A percentile compares a stretch with the other conserved stretches of the same genome.
Conservation (phyloP, 2,888 invertebrate genomes). For the Cephus pulcher region DNA sequence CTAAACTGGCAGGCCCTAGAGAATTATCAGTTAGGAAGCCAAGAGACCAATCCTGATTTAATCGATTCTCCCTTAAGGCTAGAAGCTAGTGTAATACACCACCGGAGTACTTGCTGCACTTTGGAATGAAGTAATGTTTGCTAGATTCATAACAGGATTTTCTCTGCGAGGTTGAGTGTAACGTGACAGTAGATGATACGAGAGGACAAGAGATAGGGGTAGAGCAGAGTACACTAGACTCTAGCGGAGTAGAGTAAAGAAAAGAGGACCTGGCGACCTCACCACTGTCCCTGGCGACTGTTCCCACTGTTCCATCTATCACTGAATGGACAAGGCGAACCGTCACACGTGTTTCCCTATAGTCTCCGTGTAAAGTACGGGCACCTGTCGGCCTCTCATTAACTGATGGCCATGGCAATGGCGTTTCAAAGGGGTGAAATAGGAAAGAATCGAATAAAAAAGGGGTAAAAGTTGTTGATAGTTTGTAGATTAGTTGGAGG, state of each 20-base stretch:
- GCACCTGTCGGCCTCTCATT: conserved; percentile 17
- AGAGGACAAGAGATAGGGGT: not conserved
- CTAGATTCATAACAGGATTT: not conserved
- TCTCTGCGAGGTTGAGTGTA: not conserved
- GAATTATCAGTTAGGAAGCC: not conserved
- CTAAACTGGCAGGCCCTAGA: not conserved
- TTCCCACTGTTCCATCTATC: conserved; percentile 15
- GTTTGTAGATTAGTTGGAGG: conserved; percentile 12
- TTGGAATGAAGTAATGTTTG: not conserved
- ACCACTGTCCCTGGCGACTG: not conserved
- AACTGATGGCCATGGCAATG: conserved; percentile 17
- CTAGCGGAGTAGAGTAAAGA: not conserved
- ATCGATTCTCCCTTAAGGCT: not conserved
- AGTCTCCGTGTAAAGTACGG: not conserved
- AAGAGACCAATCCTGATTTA: not conserved
- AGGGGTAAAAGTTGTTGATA: conserved; percentile 15
- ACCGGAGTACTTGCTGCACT: not conserved
- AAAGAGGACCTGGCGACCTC: not conserved
- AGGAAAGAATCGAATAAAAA: not conserved
- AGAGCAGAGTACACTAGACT: not conserved
- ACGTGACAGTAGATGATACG: not conserved
- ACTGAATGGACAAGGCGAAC: conserved; percentile 16
- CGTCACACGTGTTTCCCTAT: conserved; percentile 8
- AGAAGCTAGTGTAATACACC: not conserved
- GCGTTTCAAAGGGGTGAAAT: not conserved